Conservation (phyloP, 2,113 vertebrate genomes). For the Chaetodon auriga region DNA sequence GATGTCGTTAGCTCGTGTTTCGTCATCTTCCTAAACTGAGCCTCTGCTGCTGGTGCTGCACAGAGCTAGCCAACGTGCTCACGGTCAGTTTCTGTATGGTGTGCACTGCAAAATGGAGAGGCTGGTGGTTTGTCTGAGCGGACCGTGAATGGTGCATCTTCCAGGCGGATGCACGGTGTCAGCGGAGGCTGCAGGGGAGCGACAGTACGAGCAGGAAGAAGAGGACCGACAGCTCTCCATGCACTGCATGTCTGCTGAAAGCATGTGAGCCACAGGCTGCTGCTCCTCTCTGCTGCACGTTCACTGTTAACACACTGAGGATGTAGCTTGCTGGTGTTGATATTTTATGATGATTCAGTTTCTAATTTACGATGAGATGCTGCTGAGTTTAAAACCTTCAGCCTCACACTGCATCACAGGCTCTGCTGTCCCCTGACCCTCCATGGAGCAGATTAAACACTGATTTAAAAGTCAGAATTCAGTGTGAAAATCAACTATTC, state of each 20-base stretch:
- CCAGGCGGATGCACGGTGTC: not conserved
- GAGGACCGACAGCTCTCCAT: not conserved
- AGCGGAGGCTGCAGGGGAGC: conserved; percentile 7
- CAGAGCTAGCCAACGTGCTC: not conserved
- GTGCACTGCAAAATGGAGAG: not conserved
- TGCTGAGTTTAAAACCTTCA: not conserved
- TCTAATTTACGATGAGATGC: not conserved
- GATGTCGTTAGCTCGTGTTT: conserved; percentile 11
- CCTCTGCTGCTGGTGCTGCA: not conserved
- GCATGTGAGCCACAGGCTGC: not conserved
- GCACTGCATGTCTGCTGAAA: not conserved
- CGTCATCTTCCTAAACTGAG: not conserved
- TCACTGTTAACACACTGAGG: too few relatives aligned
- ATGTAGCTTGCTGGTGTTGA: too few relatives aligned
- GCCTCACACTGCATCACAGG: not conserved
- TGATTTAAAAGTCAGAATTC: not conserved
- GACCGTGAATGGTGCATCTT: conserved; percentile 28
- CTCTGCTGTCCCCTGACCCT: not conserved
- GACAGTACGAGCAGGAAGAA: conserved; percentile 13
- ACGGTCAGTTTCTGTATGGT: rapidly evolving
- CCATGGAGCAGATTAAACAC: not conserved
- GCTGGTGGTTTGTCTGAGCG: not conserved
- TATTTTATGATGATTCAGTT: not conserved
- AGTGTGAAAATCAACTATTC: not conserved
- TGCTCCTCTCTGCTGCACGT: not conserved